Conservation (phyloP, 2,797 vertebrate genomes). For the Pseudomugil gertrudae region DNA sequence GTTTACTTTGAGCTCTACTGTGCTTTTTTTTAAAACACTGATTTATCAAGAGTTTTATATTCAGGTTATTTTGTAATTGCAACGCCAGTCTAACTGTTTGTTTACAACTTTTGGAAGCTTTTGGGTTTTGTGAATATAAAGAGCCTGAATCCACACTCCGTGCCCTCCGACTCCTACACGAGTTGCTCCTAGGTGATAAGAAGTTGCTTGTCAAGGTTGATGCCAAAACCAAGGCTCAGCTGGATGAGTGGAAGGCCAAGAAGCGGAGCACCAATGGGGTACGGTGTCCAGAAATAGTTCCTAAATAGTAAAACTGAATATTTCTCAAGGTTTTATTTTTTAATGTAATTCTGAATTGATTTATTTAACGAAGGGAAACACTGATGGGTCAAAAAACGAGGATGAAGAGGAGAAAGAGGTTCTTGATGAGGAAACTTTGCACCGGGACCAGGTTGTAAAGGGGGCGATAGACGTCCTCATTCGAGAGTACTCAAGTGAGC, state of each 20-base stretch:
- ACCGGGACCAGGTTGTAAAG: constrained; percentile 94
- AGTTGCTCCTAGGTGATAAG: constrained; percentile 96
- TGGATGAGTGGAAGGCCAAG: constrained; percentile 99
- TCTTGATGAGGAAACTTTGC: constrained; percentile 94
- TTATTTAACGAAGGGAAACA: constrained; percentile 41
- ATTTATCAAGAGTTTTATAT: not conserved
- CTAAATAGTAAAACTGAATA: not conserved
- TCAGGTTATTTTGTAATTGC: not conserved
- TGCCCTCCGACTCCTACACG: constrained; percentile 93
- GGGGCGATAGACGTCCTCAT: constrained; percentile 95
- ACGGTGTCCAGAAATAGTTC: constrained; percentile 52
- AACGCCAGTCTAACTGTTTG: constrained; percentile 3
- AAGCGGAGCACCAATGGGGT: constrained; percentile 95
- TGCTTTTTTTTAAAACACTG: not conserved
- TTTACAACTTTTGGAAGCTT: constrained; percentile 79
- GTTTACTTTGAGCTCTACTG: not conserved
- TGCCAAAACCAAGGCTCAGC: constrained; percentile 97
- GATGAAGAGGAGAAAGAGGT: constrained; percentile 90
- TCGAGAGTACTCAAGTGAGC: constrained; percentile 96
- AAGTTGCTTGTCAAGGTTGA: constrained; percentile 98
- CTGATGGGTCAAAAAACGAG: constrained; percentile 70
- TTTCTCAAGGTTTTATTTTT: not conserved
- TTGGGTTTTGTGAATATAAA: constrained; percentile 99
- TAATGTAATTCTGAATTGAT: not conserved
- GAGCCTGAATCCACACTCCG: constrained; percentile 97